Evolutionary conservation across 2,888 invertebrate genomes (phyloP), one percentile per base, ranked within the genome.

Genomic region (Stictocephala bisonia): DNA sequence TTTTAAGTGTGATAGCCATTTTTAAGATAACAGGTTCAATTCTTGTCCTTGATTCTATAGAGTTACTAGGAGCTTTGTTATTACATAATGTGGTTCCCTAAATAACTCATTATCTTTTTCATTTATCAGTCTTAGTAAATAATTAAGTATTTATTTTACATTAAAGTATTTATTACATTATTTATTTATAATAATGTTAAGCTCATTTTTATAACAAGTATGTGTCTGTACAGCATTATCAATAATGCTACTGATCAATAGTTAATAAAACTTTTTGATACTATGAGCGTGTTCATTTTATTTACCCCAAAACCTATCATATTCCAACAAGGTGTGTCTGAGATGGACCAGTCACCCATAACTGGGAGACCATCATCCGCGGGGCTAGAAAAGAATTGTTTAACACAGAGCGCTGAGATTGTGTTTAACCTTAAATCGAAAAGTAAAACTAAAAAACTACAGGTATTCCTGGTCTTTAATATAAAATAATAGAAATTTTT

Each of bases 11-110:
- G 56, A 60, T 29, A 24, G 60, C 60, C 60, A 44, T 64, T 64
- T 64, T 24, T 6, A n/a, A n/a, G n/a, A n/a, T n/a, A n/a, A n/a
- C n/a, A 27, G 56, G 77, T 77, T 77, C 76, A 71, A 76, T 75
- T 73, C 75, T 77, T 75, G 77, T 77, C 75, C 77, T 74, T 73
- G 74, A 72, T 76, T 77, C 77, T 53, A 48, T 44, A n/a, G 64
- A 26, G 27, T 44, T 15, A 7, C 27, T 24, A 22, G n/a, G 64
- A 1, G 18, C 44, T 44, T 44, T n/a, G 7, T 4, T 44, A 44
- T 44, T 44, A 44, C 35, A 4, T 44, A 44, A 27, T 26, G 51
- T n/a, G 51, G 27, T 51, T 51, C 27, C 1, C 29, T 29, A 56
- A 27, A 56, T 13, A 1, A 56, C 29, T 15, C 56, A 18, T 29